phyloP scores from a whole-genome alignment of 1,140 invertebrate genomes.

The Monochamus saltuarius region DNA sequence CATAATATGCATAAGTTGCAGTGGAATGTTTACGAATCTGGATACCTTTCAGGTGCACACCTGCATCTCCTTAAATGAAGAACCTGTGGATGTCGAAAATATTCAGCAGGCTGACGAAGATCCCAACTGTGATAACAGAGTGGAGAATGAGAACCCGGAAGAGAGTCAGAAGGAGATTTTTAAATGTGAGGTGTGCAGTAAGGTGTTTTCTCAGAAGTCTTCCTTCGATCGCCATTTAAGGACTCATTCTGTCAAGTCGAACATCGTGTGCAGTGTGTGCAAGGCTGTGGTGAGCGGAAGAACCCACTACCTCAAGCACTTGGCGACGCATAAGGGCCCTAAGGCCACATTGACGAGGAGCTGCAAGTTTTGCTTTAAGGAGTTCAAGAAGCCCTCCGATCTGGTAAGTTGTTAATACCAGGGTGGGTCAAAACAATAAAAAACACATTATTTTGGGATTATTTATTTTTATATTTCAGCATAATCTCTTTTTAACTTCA shows the following conservation, averaged over 20 bases:
- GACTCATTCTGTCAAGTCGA: slow-evolving; percentile 2
- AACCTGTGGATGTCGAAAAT: not conserved
- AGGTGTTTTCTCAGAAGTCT: slow-evolving; percentile 21
- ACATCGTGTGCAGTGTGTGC: slow-evolving; percentile 32
- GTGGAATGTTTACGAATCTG: slow-evolving; percentile 25
- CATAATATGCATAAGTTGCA: slow-evolving; percentile 33
- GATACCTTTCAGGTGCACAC: slow-evolving; percentile 24
- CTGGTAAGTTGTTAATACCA: slow-evolving; percentile 32
- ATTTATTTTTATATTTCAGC: too few species aligned
- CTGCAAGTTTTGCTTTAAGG: slow-evolving; percentile 38
- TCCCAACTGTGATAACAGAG: not conserved
- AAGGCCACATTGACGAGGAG: too few species aligned
- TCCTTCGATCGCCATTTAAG: slow-evolving; percentile 17
- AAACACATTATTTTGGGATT: too few species aligned
- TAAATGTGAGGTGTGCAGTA: slow-evolving; percentile 14
- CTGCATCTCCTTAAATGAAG: slow-evolving; percentile 8
- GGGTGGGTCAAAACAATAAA: too few species aligned
- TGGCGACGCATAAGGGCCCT: slow-evolving; percentile 12
- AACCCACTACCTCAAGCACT: slow-evolving; percentile 22
- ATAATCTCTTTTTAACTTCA: too few species aligned
- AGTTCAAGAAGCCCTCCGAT: slow-evolving; percentile 47
- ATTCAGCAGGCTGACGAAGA: not conserved
- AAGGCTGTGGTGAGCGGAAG: slow-evolving; percentile 17
- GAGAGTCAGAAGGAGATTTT: not conserved
- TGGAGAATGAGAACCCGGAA: not conserved